A percentile compares a stretch with the other conserved stretches of the same genome.
Evolutionary conservation across 1,140 invertebrate genomes (phyloP).

Genomic region (Eurosta solidaginis): DNA sequence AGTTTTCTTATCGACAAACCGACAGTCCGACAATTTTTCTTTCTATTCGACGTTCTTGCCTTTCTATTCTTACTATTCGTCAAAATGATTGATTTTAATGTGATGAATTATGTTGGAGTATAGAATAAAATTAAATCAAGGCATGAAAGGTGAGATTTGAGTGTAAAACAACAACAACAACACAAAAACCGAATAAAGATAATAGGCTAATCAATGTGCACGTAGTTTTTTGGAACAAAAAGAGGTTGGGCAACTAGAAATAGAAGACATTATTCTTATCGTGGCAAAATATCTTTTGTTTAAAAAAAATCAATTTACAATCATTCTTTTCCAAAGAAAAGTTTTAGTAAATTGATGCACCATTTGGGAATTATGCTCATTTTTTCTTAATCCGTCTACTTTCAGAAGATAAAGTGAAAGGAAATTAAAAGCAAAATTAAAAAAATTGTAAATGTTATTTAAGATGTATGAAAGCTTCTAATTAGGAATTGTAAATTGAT

Average conservation of each 20-base stretch:
- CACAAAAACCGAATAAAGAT: neutral
- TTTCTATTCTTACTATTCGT: constrained; percentile 40
- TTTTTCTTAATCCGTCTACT: neutral
- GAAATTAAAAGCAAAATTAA: neutral
- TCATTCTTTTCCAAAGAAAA: neutral
- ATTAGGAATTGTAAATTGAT: too few species aligned
- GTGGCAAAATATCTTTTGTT: neutral
- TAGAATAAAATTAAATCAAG: constrained; percentile 7
- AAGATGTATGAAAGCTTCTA: too few species aligned
- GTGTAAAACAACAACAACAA: neutral
- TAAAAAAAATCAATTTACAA: neutral
- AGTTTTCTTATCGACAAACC: neutral
- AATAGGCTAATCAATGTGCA: neutral
- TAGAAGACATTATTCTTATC: neutral
- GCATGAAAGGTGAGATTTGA: constrained; percentile 7
- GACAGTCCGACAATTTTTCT: neutral
- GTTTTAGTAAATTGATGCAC: neutral
- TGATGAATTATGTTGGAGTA: constrained; percentile 58
- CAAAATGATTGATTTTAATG: constrained; percentile 60
- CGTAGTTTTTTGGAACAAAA: neutral
- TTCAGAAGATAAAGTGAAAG: neutral
- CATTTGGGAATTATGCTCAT: neutral
- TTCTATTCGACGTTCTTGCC: neutral
- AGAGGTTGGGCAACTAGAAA: neutral
- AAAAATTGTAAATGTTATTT: too few species aligned